Conservation (phyloP, 2,888 invertebrate genomes). For the Craniophora ligustri region DNA sequence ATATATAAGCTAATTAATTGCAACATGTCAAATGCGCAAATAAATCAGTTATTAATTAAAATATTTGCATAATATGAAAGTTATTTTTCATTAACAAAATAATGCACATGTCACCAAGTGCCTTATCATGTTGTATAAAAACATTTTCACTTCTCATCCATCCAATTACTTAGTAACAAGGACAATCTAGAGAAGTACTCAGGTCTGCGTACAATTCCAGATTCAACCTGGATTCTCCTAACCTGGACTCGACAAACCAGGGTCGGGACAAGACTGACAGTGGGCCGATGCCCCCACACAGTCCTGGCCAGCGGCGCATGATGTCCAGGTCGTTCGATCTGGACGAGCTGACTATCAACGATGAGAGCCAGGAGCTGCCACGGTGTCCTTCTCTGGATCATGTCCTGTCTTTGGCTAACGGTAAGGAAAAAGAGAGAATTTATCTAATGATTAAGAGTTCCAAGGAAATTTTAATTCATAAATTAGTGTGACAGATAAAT, state of each 20-base stretch:
- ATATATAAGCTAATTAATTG: too few species aligned
- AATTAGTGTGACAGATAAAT: too few species aligned
- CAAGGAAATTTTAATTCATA: too few species aligned
- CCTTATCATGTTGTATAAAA: too few species aligned
- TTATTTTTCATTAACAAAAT: too few species aligned
- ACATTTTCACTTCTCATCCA: background rate
- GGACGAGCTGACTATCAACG: conserved; percentile 72
- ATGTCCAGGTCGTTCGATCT: conserved; percentile 81
- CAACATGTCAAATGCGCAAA: too few species aligned
- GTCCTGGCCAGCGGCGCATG: conserved; percentile 69
- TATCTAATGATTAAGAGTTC: too few species aligned
- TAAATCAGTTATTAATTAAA: too few species aligned
- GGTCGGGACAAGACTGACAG: conserved; percentile 74
- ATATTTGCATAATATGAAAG: too few species aligned
- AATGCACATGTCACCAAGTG: too few species aligned
- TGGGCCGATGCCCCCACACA: conserved; percentile 61
- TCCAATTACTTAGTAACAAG: conserved; percentile 25
- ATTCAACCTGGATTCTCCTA: conserved; percentile 81
- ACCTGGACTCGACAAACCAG: conserved; percentile 60
- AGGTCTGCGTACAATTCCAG: conserved; percentile 59
- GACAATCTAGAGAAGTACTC: conserved; percentile 40
- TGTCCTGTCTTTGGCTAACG: conserved; percentile 70
- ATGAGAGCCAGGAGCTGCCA: conserved; percentile 66
- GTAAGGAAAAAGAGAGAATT: too few species aligned
- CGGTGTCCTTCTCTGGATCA: conserved; percentile 83